phyloP scores from a whole-genome alignment of 1,140 invertebrate species.

The Melipona quadrifasciata region DNA sequence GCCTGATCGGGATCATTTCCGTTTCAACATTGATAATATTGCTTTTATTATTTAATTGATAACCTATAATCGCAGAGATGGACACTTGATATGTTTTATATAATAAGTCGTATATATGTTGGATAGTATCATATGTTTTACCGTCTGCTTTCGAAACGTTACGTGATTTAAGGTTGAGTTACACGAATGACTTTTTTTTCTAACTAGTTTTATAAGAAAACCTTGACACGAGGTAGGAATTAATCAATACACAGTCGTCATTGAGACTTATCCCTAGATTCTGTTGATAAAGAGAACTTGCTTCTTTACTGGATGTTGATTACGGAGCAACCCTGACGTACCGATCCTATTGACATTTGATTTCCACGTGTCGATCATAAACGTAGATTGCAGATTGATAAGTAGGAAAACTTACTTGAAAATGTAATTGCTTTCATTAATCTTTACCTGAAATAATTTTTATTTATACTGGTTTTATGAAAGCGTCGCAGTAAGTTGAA shows the following conservation, averaged over 20 bases:
- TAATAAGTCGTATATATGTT: no score
- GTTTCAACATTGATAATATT: constrained; percentile 34
- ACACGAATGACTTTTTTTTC: not conserved
- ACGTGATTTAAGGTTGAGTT: constrained; percentile 1
- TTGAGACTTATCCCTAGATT: not conserved
- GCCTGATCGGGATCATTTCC: constrained; percentile 54
- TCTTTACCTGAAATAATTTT: not conserved
- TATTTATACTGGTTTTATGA: not conserved
- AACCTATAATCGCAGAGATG: constrained; percentile 3
- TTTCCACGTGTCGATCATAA: not conserved
- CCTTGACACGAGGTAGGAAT: not conserved
- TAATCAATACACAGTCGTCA: constrained; percentile 23
- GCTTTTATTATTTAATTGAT: constrained; percentile 47
- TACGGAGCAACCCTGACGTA: constrained; percentile 29
- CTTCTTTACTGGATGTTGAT: constrained; percentile 35
- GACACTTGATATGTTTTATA: constrained; percentile 1
- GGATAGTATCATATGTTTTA: not conserved
- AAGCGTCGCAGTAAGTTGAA: not conserved
- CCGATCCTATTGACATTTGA: constrained; percentile 12
- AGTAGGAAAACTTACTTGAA: not conserved
- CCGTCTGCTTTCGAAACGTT: not conserved
- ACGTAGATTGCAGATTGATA: not conserved
- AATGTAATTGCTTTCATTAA: not conserved
- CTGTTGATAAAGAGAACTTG: constrained; percentile 33
- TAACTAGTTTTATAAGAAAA: constrained; percentile 13